Percentiles rank a stretch among this genome's conserved stretches.
phyloP scores from a whole-genome alignment of 2,113 vertebrate genomes.

The Mirza zaza region DNA sequence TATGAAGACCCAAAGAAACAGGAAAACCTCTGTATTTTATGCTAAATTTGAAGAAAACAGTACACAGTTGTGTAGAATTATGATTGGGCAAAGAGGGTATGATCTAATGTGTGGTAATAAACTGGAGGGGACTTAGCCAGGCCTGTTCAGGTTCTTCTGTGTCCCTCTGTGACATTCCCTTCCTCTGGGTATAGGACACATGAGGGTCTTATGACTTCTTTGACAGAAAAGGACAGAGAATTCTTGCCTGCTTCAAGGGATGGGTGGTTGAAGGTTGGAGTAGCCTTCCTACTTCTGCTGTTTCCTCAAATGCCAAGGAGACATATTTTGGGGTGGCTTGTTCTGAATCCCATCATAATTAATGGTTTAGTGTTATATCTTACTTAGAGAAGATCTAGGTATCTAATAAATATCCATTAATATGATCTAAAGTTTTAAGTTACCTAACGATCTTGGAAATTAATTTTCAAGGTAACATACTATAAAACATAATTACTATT shows the following conservation, averaged over 20 bases:
- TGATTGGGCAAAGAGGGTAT: background rate
- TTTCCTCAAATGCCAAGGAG: background rate
- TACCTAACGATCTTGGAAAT: background rate
- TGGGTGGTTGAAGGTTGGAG: background rate
- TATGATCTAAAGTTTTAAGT: slow-evolving; percentile 4
- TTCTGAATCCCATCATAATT: background rate
- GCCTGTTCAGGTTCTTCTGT: background rate
- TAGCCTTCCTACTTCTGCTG: background rate
- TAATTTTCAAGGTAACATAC: background rate
- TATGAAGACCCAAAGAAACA: background rate
- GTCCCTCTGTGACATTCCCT: background rate
- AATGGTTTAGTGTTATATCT: background rate
- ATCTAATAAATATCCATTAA: background rate
- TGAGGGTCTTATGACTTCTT: background rate
- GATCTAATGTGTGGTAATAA: background rate
- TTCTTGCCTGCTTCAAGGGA: background rate
- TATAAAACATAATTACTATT: slow-evolving; percentile 1
- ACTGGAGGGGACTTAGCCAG: background rate
- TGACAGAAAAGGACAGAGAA: background rate
- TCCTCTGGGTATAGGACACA: background rate
- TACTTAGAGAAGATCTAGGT: background rate
- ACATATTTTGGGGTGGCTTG: background rate
- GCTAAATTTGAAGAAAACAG: background rate
- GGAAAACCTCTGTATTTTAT: background rate
- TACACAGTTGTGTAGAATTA: background rate